A percentile compares a stretch with the other conserved stretches of the same genome.
Conservation (phyloP, 2,113 vertebrate species). For the Forbesichthys papilliferus region DNA sequence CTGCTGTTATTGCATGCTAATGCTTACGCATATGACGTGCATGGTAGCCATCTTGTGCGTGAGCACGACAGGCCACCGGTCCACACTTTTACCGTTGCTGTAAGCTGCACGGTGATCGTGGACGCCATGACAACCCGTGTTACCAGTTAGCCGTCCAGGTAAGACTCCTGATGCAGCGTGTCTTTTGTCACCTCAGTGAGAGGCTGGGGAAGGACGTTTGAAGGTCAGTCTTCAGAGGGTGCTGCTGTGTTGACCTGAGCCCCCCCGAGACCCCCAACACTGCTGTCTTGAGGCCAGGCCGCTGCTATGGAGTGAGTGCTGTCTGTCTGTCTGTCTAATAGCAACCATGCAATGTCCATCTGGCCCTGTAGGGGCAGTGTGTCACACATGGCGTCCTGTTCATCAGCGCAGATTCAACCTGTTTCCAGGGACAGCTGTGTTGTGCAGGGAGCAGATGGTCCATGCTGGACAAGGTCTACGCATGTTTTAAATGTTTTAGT, state of each 20-base stretch:
- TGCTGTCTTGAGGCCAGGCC: slow-evolving; percentile 7
- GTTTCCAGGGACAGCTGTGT: too few species aligned
- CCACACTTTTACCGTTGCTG: not conserved
- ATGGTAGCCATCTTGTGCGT: not conserved
- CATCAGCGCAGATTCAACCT: not conserved
- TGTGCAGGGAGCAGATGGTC: too few species aligned
- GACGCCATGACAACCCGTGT: too few species aligned
- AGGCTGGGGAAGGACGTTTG: slow-evolving; percentile 63
- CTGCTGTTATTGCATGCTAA: not conserved
- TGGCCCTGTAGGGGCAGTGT: not conserved
- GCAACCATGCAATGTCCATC: not conserved
- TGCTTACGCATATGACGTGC: not conserved
- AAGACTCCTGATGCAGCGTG: slow-evolving; percentile 69
- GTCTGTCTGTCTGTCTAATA: slow-evolving; percentile 17
- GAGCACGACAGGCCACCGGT: not conserved
- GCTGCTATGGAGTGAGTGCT: slow-evolving; percentile 82
- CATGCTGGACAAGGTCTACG: too few species aligned
- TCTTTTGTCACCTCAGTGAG: slow-evolving; percentile 78
- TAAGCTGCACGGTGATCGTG: slow-evolving; percentile 15
- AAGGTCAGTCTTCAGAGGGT: slow-evolving; percentile 46
- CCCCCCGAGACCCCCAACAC: slow-evolving; percentile 33
- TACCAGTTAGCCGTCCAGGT: slow-evolving; percentile 39
- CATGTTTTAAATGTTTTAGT: too few species aligned
- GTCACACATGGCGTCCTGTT: not conserved
- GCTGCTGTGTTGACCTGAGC: slow-evolving; percentile 36